Evolutionary conservation across 1,140 invertebrate genomes (phyloP), one percentile per base, ranked within the genome.

Genomic region (Tetraneura akinire): DNA sequence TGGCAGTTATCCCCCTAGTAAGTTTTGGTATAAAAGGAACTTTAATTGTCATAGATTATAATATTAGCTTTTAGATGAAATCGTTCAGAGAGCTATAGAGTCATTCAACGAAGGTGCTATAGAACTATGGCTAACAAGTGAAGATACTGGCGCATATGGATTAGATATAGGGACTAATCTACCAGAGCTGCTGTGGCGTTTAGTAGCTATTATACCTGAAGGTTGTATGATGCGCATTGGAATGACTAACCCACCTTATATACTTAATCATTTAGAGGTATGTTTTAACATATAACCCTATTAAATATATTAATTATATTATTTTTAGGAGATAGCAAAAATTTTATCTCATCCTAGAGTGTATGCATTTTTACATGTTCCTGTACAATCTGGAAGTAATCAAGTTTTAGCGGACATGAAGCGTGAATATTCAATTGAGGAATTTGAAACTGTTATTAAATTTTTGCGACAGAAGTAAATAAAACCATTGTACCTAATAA

Each of bases 201-300:
- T 99, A n/a, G 91, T 98, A 0, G 89, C 95, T 81, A 91, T 97
- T 0, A 96, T 98, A 80, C 97, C 97, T 0, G 90, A 94, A 64
- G 93, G 93, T 26, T 97, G 95, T 83, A 91, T 93, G 88, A 88
- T 97, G 83, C 87, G 95, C 80, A 86, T 98, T 1, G 96, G 96
- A 16, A 98, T 98, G 97, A 98, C 96, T 1, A 98, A 99, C 89
- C 97, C 98, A 0, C 98, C 98, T 0, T 99, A 99, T 84, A 98
- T 99, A 81, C 85, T 98, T 37, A 95, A 98, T 84, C 94, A 98
- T 87, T 86, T 99, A 4, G 91, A 95, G 85, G 90, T 90, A 55
- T 16, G 80, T 51, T 47, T n/a, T 60, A 66, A 37, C 8, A 37
- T 3, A 37, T 4, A 37, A 37, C 8, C 8, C 8, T 4, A 8